Percentiles rank a stretch among this genome's conserved stretches.
These are phyloP conservation scores for Gymnocephalus cernua DNA, from an alignment of 2,113 vertebrate species.

Conservation along the genomic window DNA sequence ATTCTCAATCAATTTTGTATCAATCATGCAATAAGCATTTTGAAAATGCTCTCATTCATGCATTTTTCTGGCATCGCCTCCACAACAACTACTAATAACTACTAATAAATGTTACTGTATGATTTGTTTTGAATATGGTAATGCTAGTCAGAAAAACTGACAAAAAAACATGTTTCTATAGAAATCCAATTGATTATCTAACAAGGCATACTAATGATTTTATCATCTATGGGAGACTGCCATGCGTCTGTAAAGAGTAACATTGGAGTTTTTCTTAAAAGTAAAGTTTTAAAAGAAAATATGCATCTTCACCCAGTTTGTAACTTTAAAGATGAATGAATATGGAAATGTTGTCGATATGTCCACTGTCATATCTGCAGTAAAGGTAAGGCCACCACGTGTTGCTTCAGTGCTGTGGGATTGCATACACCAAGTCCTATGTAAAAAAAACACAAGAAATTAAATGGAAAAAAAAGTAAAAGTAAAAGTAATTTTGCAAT, in stretches of 20 bases:
- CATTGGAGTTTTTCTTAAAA: background rate
- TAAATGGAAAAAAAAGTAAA: too few relatives aligned
- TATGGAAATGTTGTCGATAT: too few relatives aligned
- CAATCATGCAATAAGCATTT: background rate
- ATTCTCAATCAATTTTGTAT: conserved; percentile 1
- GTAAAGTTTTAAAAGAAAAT: background rate
- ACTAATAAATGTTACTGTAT: background rate
- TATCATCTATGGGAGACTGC: background rate
- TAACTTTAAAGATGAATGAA: too few relatives aligned
- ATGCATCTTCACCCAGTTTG: background rate
- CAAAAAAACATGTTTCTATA: background rate
- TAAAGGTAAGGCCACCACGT: background rate
- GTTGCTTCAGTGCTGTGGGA: background rate
- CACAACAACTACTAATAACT: background rate
- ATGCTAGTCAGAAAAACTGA: background rate
- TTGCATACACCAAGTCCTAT: background rate
- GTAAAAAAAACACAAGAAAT: background rate
- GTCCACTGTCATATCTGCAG: conserved; percentile 7
- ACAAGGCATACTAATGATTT: background rate
- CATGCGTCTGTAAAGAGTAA: background rate
- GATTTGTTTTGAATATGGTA: background rate
- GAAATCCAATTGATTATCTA: background rate
- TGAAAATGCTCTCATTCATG: background rate
- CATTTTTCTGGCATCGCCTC: background rate
- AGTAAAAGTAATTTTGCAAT: background rate